Conservation (phyloP, 1,140 invertebrate species). For the Probaryconus sp. region DNA sequence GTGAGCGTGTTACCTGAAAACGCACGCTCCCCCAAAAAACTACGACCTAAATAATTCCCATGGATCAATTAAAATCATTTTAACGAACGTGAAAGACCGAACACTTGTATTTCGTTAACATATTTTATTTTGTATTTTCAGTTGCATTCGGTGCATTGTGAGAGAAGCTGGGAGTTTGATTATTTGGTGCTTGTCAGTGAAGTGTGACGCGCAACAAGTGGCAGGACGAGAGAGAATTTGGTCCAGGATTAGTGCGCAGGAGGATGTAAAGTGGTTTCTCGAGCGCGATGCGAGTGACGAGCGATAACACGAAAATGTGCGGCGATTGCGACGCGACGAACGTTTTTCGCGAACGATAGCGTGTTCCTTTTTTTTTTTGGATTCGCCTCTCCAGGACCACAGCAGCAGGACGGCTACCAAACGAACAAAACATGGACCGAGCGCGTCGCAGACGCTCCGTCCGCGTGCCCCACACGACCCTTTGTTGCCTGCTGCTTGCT, state of each 20-base stretch:
- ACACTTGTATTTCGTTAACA: too few species aligned
- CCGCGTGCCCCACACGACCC: conserved; percentile 17
- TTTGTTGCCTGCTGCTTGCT: conserved; percentile 53
- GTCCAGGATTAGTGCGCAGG: neutral
- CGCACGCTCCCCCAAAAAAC: conserved; percentile 27
- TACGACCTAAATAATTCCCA: conserved; percentile 42
- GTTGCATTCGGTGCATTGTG: neutral
- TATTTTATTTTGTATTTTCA: neutral
- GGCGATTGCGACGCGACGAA: conserved; percentile 40
- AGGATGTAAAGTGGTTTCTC: conserved; percentile 4
- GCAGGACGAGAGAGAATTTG: conserved; percentile 17
- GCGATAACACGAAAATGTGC: conserved; percentile 50
- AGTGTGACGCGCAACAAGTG: conserved; percentile 59
- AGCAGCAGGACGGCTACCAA: conserved; percentile 48
- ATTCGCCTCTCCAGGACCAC: conserved; percentile 2
- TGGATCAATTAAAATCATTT: too few species aligned
- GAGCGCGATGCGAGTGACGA: conserved; percentile 44
- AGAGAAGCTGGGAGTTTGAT: neutral
- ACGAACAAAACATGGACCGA: conserved; percentile 40
- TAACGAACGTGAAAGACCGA: too few species aligned
- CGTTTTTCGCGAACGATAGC: conserved; percentile 35
- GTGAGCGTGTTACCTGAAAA: conserved; percentile 58
- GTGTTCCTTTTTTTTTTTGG: neutral
- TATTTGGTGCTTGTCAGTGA: conserved; percentile 6
- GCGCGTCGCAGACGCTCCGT: conserved; percentile 41